These are phyloP conservation scores for Rhegmatorhina hoffmannsi DNA, from an alignment of 2,113 vertebrate genomes.

Conservation along the genomic window DNA sequence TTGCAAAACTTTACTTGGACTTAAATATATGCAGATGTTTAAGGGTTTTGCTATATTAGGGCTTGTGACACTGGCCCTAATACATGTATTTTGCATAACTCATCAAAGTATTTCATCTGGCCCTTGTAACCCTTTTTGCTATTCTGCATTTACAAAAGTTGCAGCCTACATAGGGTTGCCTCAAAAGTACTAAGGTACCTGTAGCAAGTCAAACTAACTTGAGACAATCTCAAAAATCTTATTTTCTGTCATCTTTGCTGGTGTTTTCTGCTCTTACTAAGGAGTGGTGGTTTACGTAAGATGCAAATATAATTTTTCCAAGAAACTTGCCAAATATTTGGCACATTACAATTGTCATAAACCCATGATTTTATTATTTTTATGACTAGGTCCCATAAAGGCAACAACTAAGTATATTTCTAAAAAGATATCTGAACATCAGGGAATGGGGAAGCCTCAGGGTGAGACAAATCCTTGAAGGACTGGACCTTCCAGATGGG, in stretches of 20 bases:
- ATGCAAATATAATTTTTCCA: background rate
- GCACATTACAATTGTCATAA: background rate
- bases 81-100: background rate
- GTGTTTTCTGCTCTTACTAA: background rate
- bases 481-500: background rate
- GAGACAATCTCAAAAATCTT: background rate
- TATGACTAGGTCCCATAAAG: background rate
- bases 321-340: background rate
- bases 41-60: background rate
- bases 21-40: background rate
- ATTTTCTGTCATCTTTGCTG: background rate
- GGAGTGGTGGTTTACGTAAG: background rate
- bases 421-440: background rate
- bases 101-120: background rate
- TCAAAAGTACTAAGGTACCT: background rate
- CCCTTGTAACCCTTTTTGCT: background rate
- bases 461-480: background rate
- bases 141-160: background rate
- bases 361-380: conserved; percentile 1
- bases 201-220: background rate
- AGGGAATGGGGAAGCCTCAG: background rate
- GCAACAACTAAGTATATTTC: background rate
- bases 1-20: background rate
- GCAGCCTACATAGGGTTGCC: background rate
- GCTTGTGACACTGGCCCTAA: background rate